Percentiles rank a stretch among this genome's conserved stretches.
phyloP scores from a whole-genome alignment of 2,797 vertebrate species.

The Arrhamphus sclerolepis region DNA sequence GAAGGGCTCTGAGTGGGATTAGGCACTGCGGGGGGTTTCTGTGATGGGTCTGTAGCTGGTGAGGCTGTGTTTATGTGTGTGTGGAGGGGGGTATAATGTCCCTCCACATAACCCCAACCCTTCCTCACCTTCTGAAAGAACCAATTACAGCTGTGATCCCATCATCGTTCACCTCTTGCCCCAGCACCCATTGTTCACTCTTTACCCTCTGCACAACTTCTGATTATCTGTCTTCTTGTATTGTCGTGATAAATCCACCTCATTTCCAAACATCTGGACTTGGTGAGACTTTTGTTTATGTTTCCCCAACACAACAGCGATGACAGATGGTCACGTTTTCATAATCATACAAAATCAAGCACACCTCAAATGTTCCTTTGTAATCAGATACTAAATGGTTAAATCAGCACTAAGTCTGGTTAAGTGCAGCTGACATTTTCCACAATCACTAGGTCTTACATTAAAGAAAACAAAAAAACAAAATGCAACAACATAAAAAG shows the following conservation, averaged over 20 bases:
- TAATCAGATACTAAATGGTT: constrained; percentile 18
- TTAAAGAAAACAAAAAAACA: constrained; percentile 20
- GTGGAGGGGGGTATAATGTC: constrained; percentile 32
- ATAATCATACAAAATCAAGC: constrained; percentile 37
- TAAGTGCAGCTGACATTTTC: constrained; percentile 32
- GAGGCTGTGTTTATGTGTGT: constrained; percentile 10
- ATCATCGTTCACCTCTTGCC: constrained; percentile 40
- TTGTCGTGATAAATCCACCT: constrained; percentile 31
- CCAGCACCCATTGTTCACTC: constrained; percentile 28
- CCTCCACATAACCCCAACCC: constrained; percentile 48
- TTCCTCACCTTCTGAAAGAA: constrained; percentile 50
- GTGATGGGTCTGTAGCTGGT: constrained; percentile 47
- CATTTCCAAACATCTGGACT: constrained; percentile 49
- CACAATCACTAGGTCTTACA: constrained; percentile 30
- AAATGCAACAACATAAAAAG: too few relatives aligned
- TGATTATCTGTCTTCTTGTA: constrained; percentile 9
- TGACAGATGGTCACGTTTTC: constrained; percentile 30
- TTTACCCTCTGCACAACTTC: constrained; percentile 15
- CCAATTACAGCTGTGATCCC: constrained; percentile 59
- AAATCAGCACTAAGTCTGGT: constrained; percentile 17
- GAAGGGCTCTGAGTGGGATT: constrained; percentile 79
- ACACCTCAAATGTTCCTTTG: constrained; percentile 18
- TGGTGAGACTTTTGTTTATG: constrained; percentile 29
- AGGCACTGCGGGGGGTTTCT: constrained; percentile 77
- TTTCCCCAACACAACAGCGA: constrained; percentile 7